phyloP scores from a whole-genome alignment of 2,113 vertebrate species.

The Carlito syrichta region DNA sequence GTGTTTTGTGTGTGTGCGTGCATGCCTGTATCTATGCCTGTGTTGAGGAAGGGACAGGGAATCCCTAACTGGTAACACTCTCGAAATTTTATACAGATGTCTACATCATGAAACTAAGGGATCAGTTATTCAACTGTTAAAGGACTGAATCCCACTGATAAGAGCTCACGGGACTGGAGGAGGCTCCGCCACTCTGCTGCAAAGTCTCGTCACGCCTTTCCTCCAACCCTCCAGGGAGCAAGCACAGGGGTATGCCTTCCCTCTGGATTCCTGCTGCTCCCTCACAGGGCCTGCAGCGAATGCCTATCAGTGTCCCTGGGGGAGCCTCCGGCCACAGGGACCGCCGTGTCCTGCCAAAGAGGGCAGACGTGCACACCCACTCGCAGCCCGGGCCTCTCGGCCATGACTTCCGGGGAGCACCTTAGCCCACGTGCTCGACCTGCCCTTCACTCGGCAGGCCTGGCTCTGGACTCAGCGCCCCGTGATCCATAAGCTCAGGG shows the following conservation, averaged over 20 bases:
- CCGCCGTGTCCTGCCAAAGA: background rate
- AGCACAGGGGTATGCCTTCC: background rate
- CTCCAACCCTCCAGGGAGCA: background rate
- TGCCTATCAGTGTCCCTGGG: background rate
- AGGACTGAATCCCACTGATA: background rate
- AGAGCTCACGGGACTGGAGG: background rate
- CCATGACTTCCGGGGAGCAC: background rate
- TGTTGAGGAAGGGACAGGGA: background rate
- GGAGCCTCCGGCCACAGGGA: background rate
- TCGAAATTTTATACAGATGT: background rate
- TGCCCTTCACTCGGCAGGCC: background rate
- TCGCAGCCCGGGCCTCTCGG: background rate
- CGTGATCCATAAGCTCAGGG: fast-evolving
- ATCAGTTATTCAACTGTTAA: background rate
- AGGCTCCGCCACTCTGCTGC: background rate
- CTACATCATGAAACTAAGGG: background rate
- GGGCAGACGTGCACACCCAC: background rate
- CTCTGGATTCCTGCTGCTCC: background rate
- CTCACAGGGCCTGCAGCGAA: background rate
- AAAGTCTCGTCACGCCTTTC: background rate
- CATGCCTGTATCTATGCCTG: background rate
- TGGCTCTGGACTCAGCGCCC: background rate
- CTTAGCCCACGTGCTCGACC: background rate
- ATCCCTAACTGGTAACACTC: background rate
- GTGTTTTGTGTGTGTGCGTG: background rate